phyloP scores from a whole-genome alignment of 2,113 vertebrate genomes.

The Cynocephalus volans region DNA sequence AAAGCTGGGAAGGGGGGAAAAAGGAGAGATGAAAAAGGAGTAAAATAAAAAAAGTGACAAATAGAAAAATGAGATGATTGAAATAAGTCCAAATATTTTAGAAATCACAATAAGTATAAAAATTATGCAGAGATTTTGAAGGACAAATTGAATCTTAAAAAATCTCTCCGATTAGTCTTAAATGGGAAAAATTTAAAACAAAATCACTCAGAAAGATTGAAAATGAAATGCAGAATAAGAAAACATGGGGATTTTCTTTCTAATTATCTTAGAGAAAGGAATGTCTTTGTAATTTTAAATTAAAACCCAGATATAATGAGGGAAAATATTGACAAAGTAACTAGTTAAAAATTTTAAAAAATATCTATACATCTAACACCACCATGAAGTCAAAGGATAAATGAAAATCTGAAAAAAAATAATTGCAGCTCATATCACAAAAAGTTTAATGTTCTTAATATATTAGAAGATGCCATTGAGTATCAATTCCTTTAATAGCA shows the following conservation, averaged over 20 bases:
- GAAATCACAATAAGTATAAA: background rate
- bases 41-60: background rate
- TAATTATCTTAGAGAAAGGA: background rate
- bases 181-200: background rate
- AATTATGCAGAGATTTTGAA: background rate
- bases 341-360: background rate
- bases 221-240: constrained; percentile 21
- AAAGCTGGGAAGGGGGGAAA: background rate
- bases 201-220: background rate
- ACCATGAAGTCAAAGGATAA: background rate
- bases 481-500: background rate
- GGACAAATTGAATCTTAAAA: background rate
- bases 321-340: background rate
- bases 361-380: background rate
- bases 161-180: background rate
- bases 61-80: background rate
- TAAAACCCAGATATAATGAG: background rate
- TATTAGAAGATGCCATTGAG: background rate
- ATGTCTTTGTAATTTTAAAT: background rate
- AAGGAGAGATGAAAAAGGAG: background rate
- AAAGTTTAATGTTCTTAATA: background rate
- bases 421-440: background rate
- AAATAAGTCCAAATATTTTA: background rate
- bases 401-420: constrained; percentile 36
- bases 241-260: background rate